Evolutionary conservation across 2,113 vertebrate species (phyloP), one percentile per base, ranked within the genome.

Genomic region (Urocynchramus pylzowi): DNA sequence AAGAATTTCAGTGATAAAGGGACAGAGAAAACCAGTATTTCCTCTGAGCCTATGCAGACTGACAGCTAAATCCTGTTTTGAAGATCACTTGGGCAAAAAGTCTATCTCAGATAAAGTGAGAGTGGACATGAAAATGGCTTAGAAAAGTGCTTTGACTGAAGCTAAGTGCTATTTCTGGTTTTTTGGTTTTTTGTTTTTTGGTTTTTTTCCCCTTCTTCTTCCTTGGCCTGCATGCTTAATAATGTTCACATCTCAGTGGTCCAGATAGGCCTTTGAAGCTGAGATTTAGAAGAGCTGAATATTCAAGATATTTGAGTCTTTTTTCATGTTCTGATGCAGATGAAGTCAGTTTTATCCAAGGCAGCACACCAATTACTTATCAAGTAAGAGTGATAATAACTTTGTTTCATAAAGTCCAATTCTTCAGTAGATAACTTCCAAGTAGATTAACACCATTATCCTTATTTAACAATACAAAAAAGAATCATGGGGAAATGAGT

Each of bases 21-120:
- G 63, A 39, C 41, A 71, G 74, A 88, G 35, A 53, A 79, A 84
- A 39, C 11, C n/a, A 47, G 53, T 42, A 35, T 63, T 88, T 26
- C 30, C 69, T 83, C 93, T 39, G 60, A 93, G 67, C 19, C 71
- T 80, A 9, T 70, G 47, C 28, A 80, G 64, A 76, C 18, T 79
- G 74, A 79, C 83, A 95, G 52, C 65, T 87, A 87, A 93, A 90
- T 93, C 67, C 79, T 88, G 53, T 76, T 96, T 84, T 85, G 90
- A 93, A 91, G 81, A 94, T 94, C 52, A 80, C 63, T 94, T 91
- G 74, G 35, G 57, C 74, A 65, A 79, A 88, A 81, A 65, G n/a
- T 78, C 90, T 87, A 13, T 75, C 77, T 96, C 2, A 13, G 77
- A 56, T 64, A n/a, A 90, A 95, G 74, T 87, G 57, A 83, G 31